phyloP scores from a whole-genome alignment of 2,888 invertebrate species.

The Amphipoea lucens region DNA sequence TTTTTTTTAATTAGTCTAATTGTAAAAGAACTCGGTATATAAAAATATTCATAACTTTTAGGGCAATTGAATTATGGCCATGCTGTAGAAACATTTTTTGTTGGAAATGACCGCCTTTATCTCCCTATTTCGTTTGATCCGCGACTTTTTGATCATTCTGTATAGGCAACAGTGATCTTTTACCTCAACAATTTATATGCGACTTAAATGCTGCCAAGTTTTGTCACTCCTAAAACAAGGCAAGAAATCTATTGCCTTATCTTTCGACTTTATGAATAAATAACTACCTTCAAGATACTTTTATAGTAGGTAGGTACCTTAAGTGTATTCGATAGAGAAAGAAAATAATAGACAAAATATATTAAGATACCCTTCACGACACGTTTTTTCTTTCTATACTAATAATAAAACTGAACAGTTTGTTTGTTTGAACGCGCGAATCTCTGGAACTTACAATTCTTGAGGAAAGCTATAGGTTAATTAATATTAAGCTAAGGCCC shows the following conservation, averaged over 20 bases:
- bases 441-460: not conserved
- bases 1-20: too few species aligned
- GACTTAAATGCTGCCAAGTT: not conserved
- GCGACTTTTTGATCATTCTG: too few species aligned
- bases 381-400: too few species aligned
- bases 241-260: not conserved
- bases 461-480: not conserved
- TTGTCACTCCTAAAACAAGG: not conserved
- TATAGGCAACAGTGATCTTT: not conserved
- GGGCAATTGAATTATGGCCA: too few species aligned
- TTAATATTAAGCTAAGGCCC: not conserved
- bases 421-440: too few species aligned
- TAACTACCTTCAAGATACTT: not conserved
- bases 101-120: too few species aligned
- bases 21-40: too few species aligned
- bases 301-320: not conserved
- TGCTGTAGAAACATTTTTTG: too few species aligned
- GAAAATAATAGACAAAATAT: not conserved
- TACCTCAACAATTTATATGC: not conserved
- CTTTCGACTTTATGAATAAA: not conserved
- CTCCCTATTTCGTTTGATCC: too few species aligned
- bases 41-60: too few species aligned
- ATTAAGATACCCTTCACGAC: not conserved
- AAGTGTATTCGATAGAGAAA: not conserved
- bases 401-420: not conserved